Evolutionary conservation across 2,797 vertebrate species (phyloP), one percentile per base, ranked within the genome.

Genomic region (Pseudomugil gertrudae): DNA sequence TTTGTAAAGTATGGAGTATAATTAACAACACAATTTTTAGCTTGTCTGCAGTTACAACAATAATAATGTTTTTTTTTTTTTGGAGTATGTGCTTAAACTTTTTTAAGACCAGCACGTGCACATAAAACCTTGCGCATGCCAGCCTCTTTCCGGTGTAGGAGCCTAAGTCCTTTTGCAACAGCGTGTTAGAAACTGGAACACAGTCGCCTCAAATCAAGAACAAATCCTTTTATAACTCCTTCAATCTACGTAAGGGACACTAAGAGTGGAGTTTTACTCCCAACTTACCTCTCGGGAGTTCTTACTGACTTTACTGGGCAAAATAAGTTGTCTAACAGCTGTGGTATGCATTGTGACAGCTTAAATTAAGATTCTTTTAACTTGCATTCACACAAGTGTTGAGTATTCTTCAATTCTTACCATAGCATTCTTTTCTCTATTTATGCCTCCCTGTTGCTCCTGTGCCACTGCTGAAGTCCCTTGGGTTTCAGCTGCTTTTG

Each of bases 101-200:
- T 69, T 74, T 65, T 32, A 57, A 72, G 57, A 66, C 72, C 69
- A 68, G 58, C 82, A 80, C 72, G 63, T 90, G 87, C 78, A 81
- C 14, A 52, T 76, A 91, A 91, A 92, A 90, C 63, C 88, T 78
- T 77, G 78, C 58, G 6, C 83, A 90, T 81, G 87, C 78, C 69
- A 73, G 61, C 57, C 66, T 74, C 66, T 90, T 93, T 90, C 89
- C 76, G 57, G 85, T 80, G 35, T 54, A 36, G 35, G 24, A 71
- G 76, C 71, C 79, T 88, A 87, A 93, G 82, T 89, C 85, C 76
- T 89, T 89, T 84, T 76, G 82, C 88, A 89, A 87, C 79, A 78
- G 76, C 78, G 72, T 69, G 30, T 84, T 83, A 84, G 83, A 83
- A 84, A 85, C 80, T 66, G 70, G 81, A 90, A 85, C 78, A 86